Percentiles rank a stretch among this genome's conserved stretches.
Conservation (phyloP, 2,888 invertebrate species). For the Xestia c-nigrum region DNA sequence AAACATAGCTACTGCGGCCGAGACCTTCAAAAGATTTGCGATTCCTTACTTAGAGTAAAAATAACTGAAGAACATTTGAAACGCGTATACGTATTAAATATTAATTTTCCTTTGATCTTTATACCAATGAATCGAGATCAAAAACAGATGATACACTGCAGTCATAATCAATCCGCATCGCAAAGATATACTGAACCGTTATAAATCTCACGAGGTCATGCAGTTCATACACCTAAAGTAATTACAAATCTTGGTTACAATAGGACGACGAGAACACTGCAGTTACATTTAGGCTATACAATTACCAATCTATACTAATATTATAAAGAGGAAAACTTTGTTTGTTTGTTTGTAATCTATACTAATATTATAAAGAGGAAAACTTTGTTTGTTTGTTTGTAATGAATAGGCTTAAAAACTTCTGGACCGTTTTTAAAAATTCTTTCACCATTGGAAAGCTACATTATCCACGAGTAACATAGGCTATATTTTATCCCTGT, state of each 20-base stretch:
- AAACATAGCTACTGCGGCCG: too few relatives aligned
- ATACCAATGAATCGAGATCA: background rate
- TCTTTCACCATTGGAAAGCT: too few relatives aligned
- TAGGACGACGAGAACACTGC: background rate
- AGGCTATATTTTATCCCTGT: too few relatives aligned
- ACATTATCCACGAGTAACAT: too few relatives aligned
- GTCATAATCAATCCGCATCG: slow-evolving; percentile 12
- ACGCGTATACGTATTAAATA: background rate
- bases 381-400: too few relatives aligned
- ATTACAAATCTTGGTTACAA: slow-evolving; percentile 16
- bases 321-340: too few relatives aligned
- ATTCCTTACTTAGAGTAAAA: background rate
- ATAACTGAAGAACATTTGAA: background rate
- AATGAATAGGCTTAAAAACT: too few relatives aligned
- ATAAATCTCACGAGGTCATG: slow-evolving; percentile 40
- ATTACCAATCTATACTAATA: too few relatives aligned
- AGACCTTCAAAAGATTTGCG: background rate
- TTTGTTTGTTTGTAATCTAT: too few relatives aligned
- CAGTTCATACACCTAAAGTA: slow-evolving; percentile 38
- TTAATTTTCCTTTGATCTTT: slow-evolving; percentile 14
- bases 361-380: too few relatives aligned
- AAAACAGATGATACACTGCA: slow-evolving; percentile 18
- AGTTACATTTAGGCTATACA: slow-evolving; percentile 3
- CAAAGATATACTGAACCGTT: slow-evolving; percentile 37
- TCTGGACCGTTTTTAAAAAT: too few relatives aligned